Evolutionary conservation across 64 coral and sea anemone species (phyloP).

Genomic region (Montipora sp.): DNA sequence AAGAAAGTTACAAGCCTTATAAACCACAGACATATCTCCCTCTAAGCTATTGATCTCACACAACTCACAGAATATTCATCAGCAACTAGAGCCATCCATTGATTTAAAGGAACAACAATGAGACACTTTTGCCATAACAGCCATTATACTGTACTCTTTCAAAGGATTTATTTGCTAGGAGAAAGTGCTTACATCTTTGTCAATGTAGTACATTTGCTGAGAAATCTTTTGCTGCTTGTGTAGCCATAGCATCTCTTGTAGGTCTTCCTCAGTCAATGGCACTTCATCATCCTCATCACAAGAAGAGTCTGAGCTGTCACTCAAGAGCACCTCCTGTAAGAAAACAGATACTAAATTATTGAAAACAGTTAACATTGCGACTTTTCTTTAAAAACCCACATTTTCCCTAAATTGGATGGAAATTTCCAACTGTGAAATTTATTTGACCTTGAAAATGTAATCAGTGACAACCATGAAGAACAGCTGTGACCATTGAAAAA

Average conservation of each 20-base stretch:
- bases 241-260: slow-evolving; percentile 88
- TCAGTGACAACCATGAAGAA: background rate
- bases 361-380: no score
- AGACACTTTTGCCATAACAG: background rate
- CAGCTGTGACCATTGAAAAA: background rate
- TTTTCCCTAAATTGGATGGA: no score
- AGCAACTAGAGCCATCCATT: background rate
- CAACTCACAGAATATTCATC: no score
- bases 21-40: no score
- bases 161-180: background rate
- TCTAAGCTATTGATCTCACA: no score
- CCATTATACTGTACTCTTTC: background rate
- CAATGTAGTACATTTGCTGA: slow-evolving; percentile 65
- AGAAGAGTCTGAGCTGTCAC: slow-evolving; percentile 96
- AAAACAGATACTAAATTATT: background rate
- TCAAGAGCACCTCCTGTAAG: slow-evolving; percentile 86
- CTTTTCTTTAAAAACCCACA: no score
- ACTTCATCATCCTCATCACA: slow-evolving; percentile 96
- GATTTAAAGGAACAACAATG: background rate
- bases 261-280: slow-evolving; percentile 88
- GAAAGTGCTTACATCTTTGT: slow-evolving; percentile 80
- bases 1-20: no score
- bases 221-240: slow-evolving; percentile 91
- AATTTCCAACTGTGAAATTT: no score
- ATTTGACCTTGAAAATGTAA: no score